Base-by-base conservation (phyloP, 1,140 invertebrate genomes). In the Notospermus geniculatus region DNA sequence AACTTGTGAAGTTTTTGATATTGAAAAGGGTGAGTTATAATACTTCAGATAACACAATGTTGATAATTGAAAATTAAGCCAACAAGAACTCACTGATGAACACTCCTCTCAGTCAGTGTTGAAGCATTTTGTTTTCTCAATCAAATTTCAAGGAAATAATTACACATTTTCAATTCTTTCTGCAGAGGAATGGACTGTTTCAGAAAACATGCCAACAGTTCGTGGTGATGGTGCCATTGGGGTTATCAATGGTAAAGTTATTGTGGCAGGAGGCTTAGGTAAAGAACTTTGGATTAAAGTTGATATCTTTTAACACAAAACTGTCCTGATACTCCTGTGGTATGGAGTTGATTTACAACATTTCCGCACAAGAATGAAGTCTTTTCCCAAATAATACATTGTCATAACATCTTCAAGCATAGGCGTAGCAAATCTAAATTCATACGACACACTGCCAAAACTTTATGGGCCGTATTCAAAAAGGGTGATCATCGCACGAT, bases 241-340 rank as follows among this genome's bases (percentile, higher is more conserved):
- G 46, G 58, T 74, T 17, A 30, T 78, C 2, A 67, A 64, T 25
- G 68, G 62, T 13, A 73, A 73, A 60, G 55, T 80, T 25, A 55
- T 80, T 11, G 75, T 71, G 71, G 78, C 76, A 64, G 78, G 78
- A 23, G 78, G 78, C 29, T 57, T 79, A 63, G 72, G 77, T 79
- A 66, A 68, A 71, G 11, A 46, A 56, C 13, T 13, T 54, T 22
- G 19, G 15, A n/a, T 36, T 9, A 28, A 57, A 22, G 28, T 23
- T 4, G 17, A 7, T 7, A 4, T 2, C 5, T 59, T 11, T 59
- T 19, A 57, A 7, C 27, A 17, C 7, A 55, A 29, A 9, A 60
- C n/a, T n/a, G n/a, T n/a, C 25, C 9, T 7, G 57, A 13, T 36
- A 19, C 9, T 15, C 41, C 36, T 36, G 19, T 29, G n/a, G n/a